Evolutionary conservation across 2,888 invertebrate species (phyloP), one percentile per base, ranked within the genome.

Genomic region (Portevinia maculata): DNA sequence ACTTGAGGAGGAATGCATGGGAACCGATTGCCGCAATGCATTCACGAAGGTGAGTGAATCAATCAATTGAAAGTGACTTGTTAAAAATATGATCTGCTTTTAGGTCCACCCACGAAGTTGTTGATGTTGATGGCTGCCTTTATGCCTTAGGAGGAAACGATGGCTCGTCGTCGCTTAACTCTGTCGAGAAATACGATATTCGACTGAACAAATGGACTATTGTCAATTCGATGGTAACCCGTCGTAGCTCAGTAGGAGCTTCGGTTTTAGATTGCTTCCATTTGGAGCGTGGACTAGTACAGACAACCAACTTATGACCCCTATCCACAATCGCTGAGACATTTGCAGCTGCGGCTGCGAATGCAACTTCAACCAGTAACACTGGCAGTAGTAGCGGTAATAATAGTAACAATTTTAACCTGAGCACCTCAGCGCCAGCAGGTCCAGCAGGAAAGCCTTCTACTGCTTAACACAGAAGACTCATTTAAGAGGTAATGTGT

Each of bases 71-170:
- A n/a, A n/a, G n/a, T n/a, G n/a, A n/a, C n/a, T n/a, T n/a, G n/a
- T n/a, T n/a, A n/a, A n/a, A n/a, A n/a, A n/a, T n/a, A n/a, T n/a
- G n/a, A 5, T 44, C 32, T 13, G 6, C 0, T 1, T 87, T 89
- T 86, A 93, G 94, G 86, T 94, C 94, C 24, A 94, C 94, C 0
- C 94, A 94, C 86, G 94, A 94, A 89, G 92, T 94, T 9, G 94
- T 94, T 1, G 92, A 93, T 70, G 92, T 94, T 71, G 93, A 93
- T 73, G 93, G 93, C 6, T 91, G 90, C 62, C 90, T 94, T 24
- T 94, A 93, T 86, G 93, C 94, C 0, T 87, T 94, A 37, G 94
- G 94, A 24, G 94, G 94, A 24, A 94, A 94, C 86, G 94, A 94
- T 87, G 94, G 94, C 19, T 94, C 93, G 71, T 93, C 94, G 3